Evolutionary conservation across 1,140 invertebrate species (phyloP).

Genomic region (Micrasema longulum): DNA sequence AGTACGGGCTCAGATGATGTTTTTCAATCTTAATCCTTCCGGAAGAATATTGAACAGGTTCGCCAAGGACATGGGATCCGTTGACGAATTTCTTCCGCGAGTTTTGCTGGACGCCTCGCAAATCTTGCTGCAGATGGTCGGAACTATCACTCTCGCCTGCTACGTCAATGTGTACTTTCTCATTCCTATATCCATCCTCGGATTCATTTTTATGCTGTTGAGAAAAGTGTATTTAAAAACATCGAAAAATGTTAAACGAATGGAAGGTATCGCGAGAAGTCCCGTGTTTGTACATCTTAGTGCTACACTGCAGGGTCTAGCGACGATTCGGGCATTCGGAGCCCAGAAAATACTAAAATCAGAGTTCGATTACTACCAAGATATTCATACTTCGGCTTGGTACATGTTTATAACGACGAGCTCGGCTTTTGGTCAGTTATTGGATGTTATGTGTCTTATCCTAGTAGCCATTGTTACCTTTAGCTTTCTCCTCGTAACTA

Average conservation of each 20-base stretch:
- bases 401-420: slow-evolving; percentile 76
- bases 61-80: slow-evolving; percentile 81
- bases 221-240: slow-evolving; percentile 79
- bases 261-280: slow-evolving; percentile 77
- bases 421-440: slow-evolving; percentile 76
- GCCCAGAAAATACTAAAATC: slow-evolving; percentile 73
- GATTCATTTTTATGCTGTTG: slow-evolving; percentile 73
- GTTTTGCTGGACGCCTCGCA: slow-evolving; percentile 78
- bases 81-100: slow-evolving; percentile 85
- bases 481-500: slow-evolving; percentile 68
- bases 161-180: slow-evolving; percentile 76
- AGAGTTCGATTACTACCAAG: slow-evolving; percentile 70
- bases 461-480: slow-evolving; percentile 73
- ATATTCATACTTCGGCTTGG: slow-evolving; percentile 75
- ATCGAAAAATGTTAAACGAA: slow-evolving; percentile 81
- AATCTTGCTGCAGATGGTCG: slow-evolving; percentile 67
- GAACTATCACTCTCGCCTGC: slow-evolving; percentile 70
- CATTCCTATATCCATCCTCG: slow-evolving; percentile 71
- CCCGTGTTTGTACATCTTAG: slow-evolving; percentile 85
- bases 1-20: slow-evolving; percentile 72
- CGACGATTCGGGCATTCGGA: slow-evolving; percentile 80
- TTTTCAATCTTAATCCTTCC: slow-evolving; percentile 80
- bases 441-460: slow-evolving; percentile 75
- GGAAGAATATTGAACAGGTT: slow-evolving; percentile 81
- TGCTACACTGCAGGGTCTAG: slow-evolving; percentile 77